Evolutionary conservation across 92 coral and sea anemone species (phyloP).

Genomic region (Chrysogorgia sp.): DNA sequence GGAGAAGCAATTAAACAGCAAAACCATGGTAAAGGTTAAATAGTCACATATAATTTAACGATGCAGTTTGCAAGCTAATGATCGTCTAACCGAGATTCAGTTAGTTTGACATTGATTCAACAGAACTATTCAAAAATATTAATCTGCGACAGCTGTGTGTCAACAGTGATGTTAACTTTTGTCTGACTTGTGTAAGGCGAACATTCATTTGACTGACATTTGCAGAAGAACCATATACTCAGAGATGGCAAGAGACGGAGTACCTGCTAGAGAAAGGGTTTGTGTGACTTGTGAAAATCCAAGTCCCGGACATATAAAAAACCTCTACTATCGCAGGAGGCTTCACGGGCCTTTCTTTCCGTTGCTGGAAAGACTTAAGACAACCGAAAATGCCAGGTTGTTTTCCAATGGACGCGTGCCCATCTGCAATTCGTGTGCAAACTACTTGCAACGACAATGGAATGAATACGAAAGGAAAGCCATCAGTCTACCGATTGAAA

Average conservation of each 20-base stretch:
- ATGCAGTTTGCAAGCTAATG: no score
- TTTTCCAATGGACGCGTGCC: slow-evolving; percentile 77
- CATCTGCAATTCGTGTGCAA: slow-evolving; percentile 90
- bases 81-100: no score
- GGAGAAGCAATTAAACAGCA: no score
- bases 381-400: slow-evolving; percentile 57
- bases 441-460: slow-evolving; percentile 92
- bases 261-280: slow-evolving; percentile 19
- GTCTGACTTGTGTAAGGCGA: no score
- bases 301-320: slow-evolving; percentile 89
- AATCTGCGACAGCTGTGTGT: not conserved
- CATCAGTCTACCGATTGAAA: slow-evolving; percentile 73
- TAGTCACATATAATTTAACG: no score
- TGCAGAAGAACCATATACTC: no score
- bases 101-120: not conserved
- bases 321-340: slow-evolving; percentile 79
- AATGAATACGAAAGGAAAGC: slow-evolving; percentile 74
- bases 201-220: no score
- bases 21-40: no score
- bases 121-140: no score
- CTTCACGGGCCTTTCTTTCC: slow-evolving; percentile 92
- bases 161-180: not conserved
- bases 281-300: slow-evolving; percentile 86
- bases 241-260: slow-evolving; percentile 6
- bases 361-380: slow-evolving; percentile 69